These are phyloP conservation scores for Nesometra sesokonis DNA, from an alignment of 35 echinoderm and acorn worm species.

Conservation along the genomic window DNA sequence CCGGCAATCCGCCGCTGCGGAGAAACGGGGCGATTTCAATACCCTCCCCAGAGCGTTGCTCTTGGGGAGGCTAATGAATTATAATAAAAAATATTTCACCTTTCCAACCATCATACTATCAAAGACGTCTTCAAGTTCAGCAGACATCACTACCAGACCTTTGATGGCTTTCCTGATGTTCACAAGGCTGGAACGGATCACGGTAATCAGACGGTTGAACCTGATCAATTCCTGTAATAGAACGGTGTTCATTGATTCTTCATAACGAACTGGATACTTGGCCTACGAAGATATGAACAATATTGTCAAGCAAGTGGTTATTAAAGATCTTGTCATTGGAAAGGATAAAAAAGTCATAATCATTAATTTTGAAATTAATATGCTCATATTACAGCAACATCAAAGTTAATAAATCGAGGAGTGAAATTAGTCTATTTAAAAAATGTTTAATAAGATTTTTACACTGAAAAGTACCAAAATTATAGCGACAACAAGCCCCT, in stretches of 20 bases:
- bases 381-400: too few relatives aligned
- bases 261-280: slow-evolving; percentile 88
- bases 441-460: too few relatives aligned
- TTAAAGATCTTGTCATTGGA: too few relatives aligned
- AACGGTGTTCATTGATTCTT: slow-evolving; percentile 99
- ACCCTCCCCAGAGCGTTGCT: too few relatives aligned
- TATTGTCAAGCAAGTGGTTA: too few relatives aligned
- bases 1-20: too few relatives aligned
- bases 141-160: slow-evolving; percentile 93
- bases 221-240: slow-evolving; percentile 91
- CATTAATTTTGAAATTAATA: background rate
- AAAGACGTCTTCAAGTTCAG: slow-evolving; percentile 93
- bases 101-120: slow-evolving; percentile 99
- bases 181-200: slow-evolving; percentile 67
- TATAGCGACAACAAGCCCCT: too few relatives aligned
- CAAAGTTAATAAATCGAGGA: too few relatives aligned
- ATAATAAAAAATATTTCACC: slow-evolving; percentile 26
- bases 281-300: slow-evolving; percentile 16
- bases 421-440: too few relatives aligned
- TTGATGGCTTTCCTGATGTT: slow-evolving; percentile 91
- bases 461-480: too few relatives aligned
- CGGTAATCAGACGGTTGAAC: slow-evolving; percentile 70
- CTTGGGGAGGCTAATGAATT: too few relatives aligned
- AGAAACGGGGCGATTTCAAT: too few relatives aligned
- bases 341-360: background rate